Base-by-base conservation (phyloP, 2,113 vertebrate genomes). In the Shinisaurus crocodilurus region DNA sequence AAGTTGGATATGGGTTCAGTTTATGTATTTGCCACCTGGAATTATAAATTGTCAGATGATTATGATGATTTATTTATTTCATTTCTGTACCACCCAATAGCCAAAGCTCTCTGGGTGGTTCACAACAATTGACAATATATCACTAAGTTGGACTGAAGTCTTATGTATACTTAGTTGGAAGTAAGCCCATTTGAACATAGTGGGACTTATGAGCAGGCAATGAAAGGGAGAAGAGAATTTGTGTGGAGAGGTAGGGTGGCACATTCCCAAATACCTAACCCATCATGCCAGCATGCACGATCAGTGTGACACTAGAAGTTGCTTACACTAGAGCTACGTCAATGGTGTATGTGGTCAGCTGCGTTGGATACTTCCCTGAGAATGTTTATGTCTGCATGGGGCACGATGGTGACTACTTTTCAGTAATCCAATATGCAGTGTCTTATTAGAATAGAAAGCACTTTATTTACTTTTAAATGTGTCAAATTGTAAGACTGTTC, bases 301-400 rank as follows among this genome's bases (percentile, higher is more conserved):
- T n/a, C n/a, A 7, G 48, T 48, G 10, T 54, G 6, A 10, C 9
- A 10, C 50, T 54, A 54, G 50, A 54, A 10, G 50, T 5, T 54
- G 50, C 50, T 54, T 54, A 54, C 10, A 12, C 7, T 54, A 54
- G 50, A 9, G 50, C 50, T 54, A 54, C 50, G 10, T 50, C 50
- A 54, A 10, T 54, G 10, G 50, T 10, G 12, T 54, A 54, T 9
- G 50, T 10, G 50, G 50, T 1, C 50, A 54, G 6, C 50, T 9
- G 50, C 12, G 50, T 10, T 54, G 50, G 50, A 54, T 54, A 54
- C 50, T 54, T 1, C 50, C 50, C 6, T 45, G 40, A 98, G 98
- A 96, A 72, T 93, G 86, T 86, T 89, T 40, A 10, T 92, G 77
- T 34, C n/a, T n/a, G n/a, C n/a, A n/a, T n/a, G n/a, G n/a, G n/a